phyloP scores from a whole-genome alignment of 2,113 vertebrate species.

The Lagopus leucura region DNA sequence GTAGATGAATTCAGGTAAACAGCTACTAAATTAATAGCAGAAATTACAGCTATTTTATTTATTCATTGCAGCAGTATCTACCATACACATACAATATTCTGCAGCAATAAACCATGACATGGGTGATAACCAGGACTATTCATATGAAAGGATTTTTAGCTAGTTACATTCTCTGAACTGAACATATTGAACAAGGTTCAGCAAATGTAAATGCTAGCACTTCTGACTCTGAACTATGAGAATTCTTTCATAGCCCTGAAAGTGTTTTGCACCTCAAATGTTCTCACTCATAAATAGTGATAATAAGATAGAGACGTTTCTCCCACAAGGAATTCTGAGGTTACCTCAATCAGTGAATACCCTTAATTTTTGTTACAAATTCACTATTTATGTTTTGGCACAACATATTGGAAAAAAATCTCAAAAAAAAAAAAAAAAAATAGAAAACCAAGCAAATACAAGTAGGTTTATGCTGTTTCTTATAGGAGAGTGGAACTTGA shows the following conservation, averaged over 20 bases:
- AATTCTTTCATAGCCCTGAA: neutral
- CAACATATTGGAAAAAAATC: neutral
- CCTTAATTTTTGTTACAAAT: neutral
- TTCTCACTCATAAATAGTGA: neutral
- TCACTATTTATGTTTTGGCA: neutral
- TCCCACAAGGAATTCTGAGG: neutral
- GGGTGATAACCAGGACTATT: neutral
- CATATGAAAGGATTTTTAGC: neutral
- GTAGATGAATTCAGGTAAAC: neutral
- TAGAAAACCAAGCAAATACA: neutral
- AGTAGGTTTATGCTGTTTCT: neutral
- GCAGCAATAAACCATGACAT: neutral
- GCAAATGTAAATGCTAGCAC: neutral
- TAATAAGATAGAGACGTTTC: neutral
- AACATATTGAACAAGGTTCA: neutral
- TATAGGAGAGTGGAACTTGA: neutral
- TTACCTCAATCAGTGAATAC: neutral
- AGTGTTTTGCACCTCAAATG: neutral
- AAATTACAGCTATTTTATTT: neutral
- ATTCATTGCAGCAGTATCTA: neutral
- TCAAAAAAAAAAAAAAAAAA: neutral
- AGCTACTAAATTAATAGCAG: neutral
- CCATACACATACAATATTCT: neutral
- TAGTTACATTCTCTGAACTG: neutral
- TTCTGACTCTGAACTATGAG: neutral